These are phyloP conservation scores for Bursaphelenchus okinawaensis DNA, from an alignment of 2,888 invertebrate genomes.

Conservation along the genomic window DNA sequence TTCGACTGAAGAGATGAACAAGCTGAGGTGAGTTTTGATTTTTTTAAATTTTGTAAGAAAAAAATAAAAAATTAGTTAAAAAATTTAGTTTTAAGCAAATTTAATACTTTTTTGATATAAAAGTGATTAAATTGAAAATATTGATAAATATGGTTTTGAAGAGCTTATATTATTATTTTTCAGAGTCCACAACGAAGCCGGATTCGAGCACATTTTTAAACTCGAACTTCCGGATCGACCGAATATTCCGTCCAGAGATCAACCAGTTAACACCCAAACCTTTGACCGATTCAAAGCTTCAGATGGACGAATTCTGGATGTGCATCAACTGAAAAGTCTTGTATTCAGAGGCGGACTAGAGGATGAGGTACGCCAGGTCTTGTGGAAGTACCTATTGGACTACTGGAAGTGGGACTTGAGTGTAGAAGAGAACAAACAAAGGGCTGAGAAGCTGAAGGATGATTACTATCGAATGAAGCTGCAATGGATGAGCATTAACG, in stretches of 20 bases:
- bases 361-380: slow-evolving; percentile 68
- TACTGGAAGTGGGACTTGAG: slow-evolving; percentile 81
- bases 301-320: slow-evolving; percentile 30
- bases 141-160: background rate
- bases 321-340: slow-evolving; percentile 68
- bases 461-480: slow-evolving; percentile 69
- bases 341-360: slow-evolving; percentile 75
- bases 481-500: slow-evolving; percentile 87
- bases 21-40: slow-evolving; percentile 13
- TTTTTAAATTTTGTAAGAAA: no score
- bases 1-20: slow-evolving; percentile 59
- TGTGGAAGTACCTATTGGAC: slow-evolving; percentile 89
- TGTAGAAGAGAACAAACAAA: slow-evolving; percentile 62
- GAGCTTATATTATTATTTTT: slow-evolving; percentile 8
- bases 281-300: slow-evolving; percentile 29
- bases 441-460: slow-evolving; percentile 67
- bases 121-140: no score
- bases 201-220: slow-evolving; percentile 55
- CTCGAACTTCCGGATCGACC: slow-evolving; percentile 69
- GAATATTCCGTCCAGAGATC: slow-evolving; percentile 66
- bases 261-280: slow-evolving; percentile 64
- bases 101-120: no score
- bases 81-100: no score
- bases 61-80: slow-evolving; percentile 17
- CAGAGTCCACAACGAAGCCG: slow-evolving; percentile 43